Evolutionary conservation across 1,140 invertebrate species (phyloP), one percentile per base, ranked within the genome.

Genomic region (Leptopilina clavipes): DNA sequence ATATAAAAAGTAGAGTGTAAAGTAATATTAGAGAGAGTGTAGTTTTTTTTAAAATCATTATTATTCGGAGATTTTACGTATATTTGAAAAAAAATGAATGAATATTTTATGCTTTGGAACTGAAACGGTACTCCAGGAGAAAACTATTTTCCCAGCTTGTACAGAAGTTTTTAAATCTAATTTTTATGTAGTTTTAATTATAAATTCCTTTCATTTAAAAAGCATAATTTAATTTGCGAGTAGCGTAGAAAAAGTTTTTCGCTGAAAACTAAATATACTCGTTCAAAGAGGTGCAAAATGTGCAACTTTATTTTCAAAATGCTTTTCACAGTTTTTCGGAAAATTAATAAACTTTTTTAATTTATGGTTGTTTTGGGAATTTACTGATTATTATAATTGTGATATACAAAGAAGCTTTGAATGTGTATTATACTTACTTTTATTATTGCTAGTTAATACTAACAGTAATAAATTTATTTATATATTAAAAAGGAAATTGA

Each of bases 161-260:
- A n/a, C 48, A 17, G 48, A 52, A 52, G n/a, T 52, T 52, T 52
- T 52, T 52, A 52, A 52, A 52, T 52, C 48, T 52, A 52, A 52
- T 12, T 52, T 52, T 52, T 17, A 52, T 52, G 48, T 52, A 52
- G 48, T 52, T 52, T 52, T 52, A 52, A 52, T 52, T 52, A 12
- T 52, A 52, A 52, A 52, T 52, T 52, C 48, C 48, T 52, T 52
- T 52, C 48, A 17, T 52, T 52, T 52, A 52, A 52, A 52, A 52
- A 52, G 48, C 48, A 52, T 52, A 52, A 52, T 52, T 52, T 52
- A 52, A 52, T 52, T 52, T 52, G 48, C 48, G 14, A 17, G 3
- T n/a, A n/a, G 45, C 45, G n/a, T n/a, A 1, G 48, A 52, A 52
- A 52, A 52, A 52, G 48, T 52, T 52, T 48, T 52, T 40, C 14